A percentile compares a stretch with the other conserved stretches of the same genome.
These are phyloP conservation scores for Encarsia formosa DNA, from an alignment of 2,888 invertebrate species.

Conservation along the genomic window DNA sequence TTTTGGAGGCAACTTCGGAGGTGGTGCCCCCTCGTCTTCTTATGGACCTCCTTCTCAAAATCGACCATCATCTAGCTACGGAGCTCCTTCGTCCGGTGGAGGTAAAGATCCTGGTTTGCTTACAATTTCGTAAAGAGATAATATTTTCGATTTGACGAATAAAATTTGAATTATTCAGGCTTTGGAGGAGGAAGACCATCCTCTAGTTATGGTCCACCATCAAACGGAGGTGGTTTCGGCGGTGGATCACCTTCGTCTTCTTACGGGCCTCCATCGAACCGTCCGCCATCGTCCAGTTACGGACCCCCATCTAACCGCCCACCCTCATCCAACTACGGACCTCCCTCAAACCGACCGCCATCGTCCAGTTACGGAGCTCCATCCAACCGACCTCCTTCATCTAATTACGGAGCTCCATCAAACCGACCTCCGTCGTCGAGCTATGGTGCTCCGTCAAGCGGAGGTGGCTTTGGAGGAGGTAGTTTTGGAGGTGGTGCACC, in stretches of 20 bases:
- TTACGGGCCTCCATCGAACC: constrained; percentile 35
- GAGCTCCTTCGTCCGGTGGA: constrained; percentile 35
- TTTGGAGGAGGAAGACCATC: constrained; percentile 47
- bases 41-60: constrained; percentile 48
- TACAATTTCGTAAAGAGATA: too few species aligned
- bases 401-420: constrained; percentile 42
- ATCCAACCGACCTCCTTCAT: constrained; percentile 44
- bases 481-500: constrained; percentile 31
- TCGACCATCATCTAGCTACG: constrained; percentile 43
- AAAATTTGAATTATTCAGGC: too few species aligned
- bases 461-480: constrained; percentile 31
- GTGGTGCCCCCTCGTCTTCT: constrained; percentile 45
- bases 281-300: constrained; percentile 41
- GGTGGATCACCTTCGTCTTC: constrained; percentile 29
- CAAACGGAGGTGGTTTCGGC: constrained; percentile 29
- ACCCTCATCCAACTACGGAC: constrained; percentile 43
- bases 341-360: constrained; percentile 40
- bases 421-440: constrained; percentile 32
- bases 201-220: constrained; percentile 53
- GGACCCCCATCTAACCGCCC: constrained; percentile 40
- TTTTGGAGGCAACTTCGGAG: constrained; percentile 37
- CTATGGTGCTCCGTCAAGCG: constrained; percentile 39
- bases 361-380: constrained; percentile 40
- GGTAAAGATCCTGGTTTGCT: background rate
- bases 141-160: too few species aligned